Evolutionary conservation across 53 echinoderm and acorn worm genomes (phyloP), one percentile per base, ranked within the genome.

Genomic region (Paracentrotus lividus): DNA sequence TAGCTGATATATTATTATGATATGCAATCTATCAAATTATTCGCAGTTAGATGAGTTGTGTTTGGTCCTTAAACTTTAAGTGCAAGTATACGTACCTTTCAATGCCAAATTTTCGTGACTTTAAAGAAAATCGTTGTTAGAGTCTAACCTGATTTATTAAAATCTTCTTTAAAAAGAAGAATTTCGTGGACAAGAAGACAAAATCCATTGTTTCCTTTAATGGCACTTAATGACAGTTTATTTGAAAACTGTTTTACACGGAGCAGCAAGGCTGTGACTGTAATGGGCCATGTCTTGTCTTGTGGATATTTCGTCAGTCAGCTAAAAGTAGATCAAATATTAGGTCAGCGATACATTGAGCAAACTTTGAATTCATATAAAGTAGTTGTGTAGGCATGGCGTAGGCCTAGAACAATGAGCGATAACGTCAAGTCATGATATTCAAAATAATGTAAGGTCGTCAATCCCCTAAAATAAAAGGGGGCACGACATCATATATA

Each of bases 311-410:
- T 72, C 36, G 72, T 72, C 72, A 18, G 20, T 20, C 72, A 38
- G 72, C 72, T 72, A 72, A 72, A 72, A 72, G 72, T 6, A 72
- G 72, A 72, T 40, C 72, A 40, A 72, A 20, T 72, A 36, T 64
- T 64, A 31, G 27, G 27, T 31, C 31, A 64, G 18, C 64, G 64
- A 31, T 64, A 7, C 64, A 64, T 8, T 64, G 31, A 64, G 9
- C 12, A 64, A 64, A 64, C 31, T 64, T 64, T 64, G 64, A 64
- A 64, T 29, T 31, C 26, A 64, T 64, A 64, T 12, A 8, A 29
- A 29, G n/a, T 31, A 10, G 3, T 29, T 10, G 0, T 13, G 64
- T 27, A 10, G 64, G 12, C 27, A 64, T 31, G 64, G 64, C 64
- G n/a, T n/a, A n/a, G n/a, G n/a, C n/a, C n/a, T 18, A 31, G 31